Percentiles rank a stretch among this genome's conserved stretches.
These are phyloP conservation scores for Chionis minor DNA, from an alignment of 2,113 vertebrate species.

Conservation along the genomic window DNA sequence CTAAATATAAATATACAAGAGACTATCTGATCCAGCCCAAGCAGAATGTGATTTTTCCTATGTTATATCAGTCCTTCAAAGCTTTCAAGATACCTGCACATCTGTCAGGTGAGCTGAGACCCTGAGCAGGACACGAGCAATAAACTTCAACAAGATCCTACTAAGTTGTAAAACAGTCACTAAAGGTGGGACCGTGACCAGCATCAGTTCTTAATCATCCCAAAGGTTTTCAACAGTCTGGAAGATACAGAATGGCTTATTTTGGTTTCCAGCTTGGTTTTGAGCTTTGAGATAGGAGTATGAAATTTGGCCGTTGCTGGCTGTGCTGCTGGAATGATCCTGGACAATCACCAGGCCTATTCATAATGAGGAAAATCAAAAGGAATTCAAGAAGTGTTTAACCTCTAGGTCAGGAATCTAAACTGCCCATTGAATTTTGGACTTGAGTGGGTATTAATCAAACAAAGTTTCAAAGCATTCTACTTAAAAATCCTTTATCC, in stretches of 20 bases:
- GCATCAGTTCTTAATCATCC: background rate
- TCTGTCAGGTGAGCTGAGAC: background rate
- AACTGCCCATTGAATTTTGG: background rate
- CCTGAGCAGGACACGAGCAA: background rate
- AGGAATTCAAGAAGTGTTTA: background rate
- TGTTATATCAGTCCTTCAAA: background rate
- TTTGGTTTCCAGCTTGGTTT: background rate
- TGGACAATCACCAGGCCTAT: background rate
- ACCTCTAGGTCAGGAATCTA: background rate
- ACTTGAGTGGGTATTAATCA: background rate
- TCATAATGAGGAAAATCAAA: background rate
- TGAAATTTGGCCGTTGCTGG: background rate
- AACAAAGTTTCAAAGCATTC: background rate
- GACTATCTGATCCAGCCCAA: background rate
- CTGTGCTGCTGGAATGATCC: background rate
- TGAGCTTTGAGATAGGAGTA: background rate
- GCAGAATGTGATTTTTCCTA: background rate
- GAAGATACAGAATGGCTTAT: background rate
- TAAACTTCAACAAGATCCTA: background rate
- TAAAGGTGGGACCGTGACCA: background rate
- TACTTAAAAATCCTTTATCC: background rate
- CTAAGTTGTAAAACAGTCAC: background rate
- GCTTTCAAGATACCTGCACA: background rate
- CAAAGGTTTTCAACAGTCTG: background rate
- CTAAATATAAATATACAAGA: background rate